Evolutionary conservation across 1,140 invertebrate genomes (phyloP), one percentile per base, ranked within the genome.

Genomic region (Drosophila nasuta): DNA sequence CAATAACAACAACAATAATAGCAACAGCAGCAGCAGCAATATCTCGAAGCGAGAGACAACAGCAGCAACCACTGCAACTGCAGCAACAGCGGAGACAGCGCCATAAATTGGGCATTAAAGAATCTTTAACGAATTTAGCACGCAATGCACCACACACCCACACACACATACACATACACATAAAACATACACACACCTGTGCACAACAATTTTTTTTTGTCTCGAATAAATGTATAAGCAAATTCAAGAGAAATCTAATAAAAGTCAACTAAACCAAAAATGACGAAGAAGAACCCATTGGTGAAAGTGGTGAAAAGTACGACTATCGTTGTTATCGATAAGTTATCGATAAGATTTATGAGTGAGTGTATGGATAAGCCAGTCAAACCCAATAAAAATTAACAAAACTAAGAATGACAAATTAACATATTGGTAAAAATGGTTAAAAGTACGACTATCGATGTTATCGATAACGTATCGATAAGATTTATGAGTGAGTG

Each of bases 41-140:
- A 56, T 15, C 8, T 6, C 52, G 8, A 87, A 82, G n/a, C 46
- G 75, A 8, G 70, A 78, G 11, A 11, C 63, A 11, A 48, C 57
- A 46, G 10, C 65, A 52, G 6, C 63, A 49, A 20, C 67, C 41
- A 41, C 17, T 17, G 71, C 60, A 69, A 45, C 48, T 17, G 20
- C 48, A 43, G n/a, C 43, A 3, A 58, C 60, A 51, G 15, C 15
- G 13, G 48, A 77, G 54, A 10, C 15, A 13, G 20, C 66, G 35
- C 69, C 64, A 30, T 80, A 83, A 70, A 35, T n/a, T 46, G 57
- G 8, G 15, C 30, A 48, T 43, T 1, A 15, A 48, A 54, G 20
- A 30, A 54, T 41, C 15, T 48, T 38, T 43, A 71, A 62, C 64
- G 64, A 68, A 77, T 73, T 77, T 58, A 74, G 58, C 58, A 66